Conservation (phyloP, 1,140 invertebrate genomes). For the Drosophila orosa region DNA sequence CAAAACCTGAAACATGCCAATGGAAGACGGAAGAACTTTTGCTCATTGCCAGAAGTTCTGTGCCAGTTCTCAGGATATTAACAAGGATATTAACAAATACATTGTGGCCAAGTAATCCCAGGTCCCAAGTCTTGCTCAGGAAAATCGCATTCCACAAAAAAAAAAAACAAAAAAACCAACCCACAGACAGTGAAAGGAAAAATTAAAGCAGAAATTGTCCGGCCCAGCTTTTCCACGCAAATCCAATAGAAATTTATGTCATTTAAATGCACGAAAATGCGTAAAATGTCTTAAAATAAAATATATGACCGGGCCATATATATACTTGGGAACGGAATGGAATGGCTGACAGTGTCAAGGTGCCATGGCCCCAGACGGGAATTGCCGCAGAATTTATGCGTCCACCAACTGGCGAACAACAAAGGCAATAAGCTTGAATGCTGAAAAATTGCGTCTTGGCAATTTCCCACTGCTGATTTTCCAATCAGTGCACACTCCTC, state of each 20-base stretch:
- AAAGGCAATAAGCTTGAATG: constrained; percentile 66
- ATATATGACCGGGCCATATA: constrained; percentile 74
- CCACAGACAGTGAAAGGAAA: background rate
- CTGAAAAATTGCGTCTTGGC: constrained; percentile 71
- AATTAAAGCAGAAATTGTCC: constrained; percentile 55
- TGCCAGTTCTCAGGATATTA: constrained; percentile 52
- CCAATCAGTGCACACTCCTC: constrained; percentile 80
- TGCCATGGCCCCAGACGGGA: constrained; percentile 57
- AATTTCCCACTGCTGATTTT: constrained; percentile 81
- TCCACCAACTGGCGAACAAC: constrained; percentile 63
- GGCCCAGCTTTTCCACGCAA: constrained; percentile 45
- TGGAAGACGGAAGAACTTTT: constrained; percentile 49
- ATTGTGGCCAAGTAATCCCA: constrained; percentile 47
- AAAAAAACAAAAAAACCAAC: background rate
- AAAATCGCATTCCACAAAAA: constrained; percentile 15
- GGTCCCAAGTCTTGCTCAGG: constrained; percentile 13
- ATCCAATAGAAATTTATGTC: constrained; percentile 79
- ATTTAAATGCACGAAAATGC: constrained; percentile 76
- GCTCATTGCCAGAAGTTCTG: constrained; percentile 34
- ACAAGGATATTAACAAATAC: constrained; percentile 55
- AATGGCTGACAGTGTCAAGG: constrained; percentile 56
- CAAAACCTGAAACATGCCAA: constrained; percentile 27
- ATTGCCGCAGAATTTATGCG: constrained; percentile 76
- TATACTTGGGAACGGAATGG: constrained; percentile 9
- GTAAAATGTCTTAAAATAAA: constrained; percentile 76